Base-by-base conservation (phyloP, 2,797 vertebrate genomes). In the Lophotriccus pileatus region DNA sequence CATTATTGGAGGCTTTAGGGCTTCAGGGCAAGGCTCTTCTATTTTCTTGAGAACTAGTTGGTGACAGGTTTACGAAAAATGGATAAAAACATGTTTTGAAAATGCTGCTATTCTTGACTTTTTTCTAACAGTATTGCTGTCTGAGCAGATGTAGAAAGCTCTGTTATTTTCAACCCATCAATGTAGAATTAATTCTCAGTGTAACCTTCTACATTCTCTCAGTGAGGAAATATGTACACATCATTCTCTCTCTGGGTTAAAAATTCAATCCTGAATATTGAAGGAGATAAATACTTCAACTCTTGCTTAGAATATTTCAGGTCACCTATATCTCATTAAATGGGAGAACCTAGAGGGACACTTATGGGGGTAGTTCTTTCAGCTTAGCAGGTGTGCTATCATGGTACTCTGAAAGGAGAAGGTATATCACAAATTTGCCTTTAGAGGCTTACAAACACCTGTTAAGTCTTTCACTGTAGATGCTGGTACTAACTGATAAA, bases 361-460 rank as follows among this genome's bases (percentile, higher is more conserved):
- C 1, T 49, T 66, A 9, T 11, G 27, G 36, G 13, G 3, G 18
- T 32, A 28, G 44, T 23, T 82, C 15, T 92, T 73, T 27, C 15
- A 30, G 56, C 46, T 58, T 32, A 59, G 37, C 36, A 46, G 39
- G 4, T 63, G 27, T 7, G 1, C 9, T 67, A 0, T 78, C 2
- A 0, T 39, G 23, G 16, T 39, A 2, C n/a, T 78, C 36, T 25
- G 34, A 43, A 70, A 79, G 20, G 34, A 62, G 34, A 3, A 9
- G 66, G 18, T 32, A 6, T 75, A 17, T 68, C 41, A 10, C 32
- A 18, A 2, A 2, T 7, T 2, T 75, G 58, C 23, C 30, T 79
- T 72, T 41, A 39, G 47, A 74, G 43, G 37, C 34, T 73, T 64
- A 18, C 37, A 56, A 59, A 2, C 22, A n/a, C 9, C 11, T 19